phyloP scores from a whole-genome alignment of 2,113 vertebrate genomes.

The Glaucomys volans region DNA sequence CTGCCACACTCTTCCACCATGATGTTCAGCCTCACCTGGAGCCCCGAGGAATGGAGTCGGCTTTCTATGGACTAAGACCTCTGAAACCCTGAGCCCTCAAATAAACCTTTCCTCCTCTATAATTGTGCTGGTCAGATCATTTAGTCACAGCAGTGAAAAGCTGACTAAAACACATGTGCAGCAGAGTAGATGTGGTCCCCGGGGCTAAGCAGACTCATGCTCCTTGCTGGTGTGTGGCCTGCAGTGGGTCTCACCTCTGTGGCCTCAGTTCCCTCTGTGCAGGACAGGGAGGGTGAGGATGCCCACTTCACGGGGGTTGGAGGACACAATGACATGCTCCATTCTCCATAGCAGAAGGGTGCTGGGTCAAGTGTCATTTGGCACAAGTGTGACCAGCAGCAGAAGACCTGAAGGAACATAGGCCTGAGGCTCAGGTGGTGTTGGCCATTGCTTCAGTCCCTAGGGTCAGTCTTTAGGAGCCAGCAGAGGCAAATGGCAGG shows the following conservation, averaged over 20 bases:
- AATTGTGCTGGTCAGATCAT: too few relatives aligned
- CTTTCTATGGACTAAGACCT: too few relatives aligned
- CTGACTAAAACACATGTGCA: too few relatives aligned
- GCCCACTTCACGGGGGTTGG: neutral
- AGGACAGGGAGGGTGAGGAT: neutral
- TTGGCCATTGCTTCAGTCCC: neutral
- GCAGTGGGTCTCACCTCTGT: rapidly evolving
- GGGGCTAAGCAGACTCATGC: neutral
- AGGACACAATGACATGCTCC: neutral
- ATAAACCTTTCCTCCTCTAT: too few relatives aligned
- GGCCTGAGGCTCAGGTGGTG: neutral
- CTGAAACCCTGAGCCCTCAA: too few relatives aligned
- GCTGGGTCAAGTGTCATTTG: neutral
- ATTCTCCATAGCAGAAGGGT: neutral
- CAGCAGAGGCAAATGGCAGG: neutral
- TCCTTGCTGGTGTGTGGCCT: neutral
- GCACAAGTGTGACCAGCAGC: neutral
- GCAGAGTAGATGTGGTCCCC: neutral
- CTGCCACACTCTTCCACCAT: too few relatives aligned
- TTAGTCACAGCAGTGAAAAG: too few relatives aligned
- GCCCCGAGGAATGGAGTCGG: too few relatives aligned
- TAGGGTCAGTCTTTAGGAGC: neutral
- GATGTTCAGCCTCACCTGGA: too few relatives aligned
- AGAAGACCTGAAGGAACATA: neutral
- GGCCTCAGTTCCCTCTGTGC: neutral